Base-by-base conservation (phyloP, 2,113 vertebrate genomes). In the Redunca redunca region DNA sequence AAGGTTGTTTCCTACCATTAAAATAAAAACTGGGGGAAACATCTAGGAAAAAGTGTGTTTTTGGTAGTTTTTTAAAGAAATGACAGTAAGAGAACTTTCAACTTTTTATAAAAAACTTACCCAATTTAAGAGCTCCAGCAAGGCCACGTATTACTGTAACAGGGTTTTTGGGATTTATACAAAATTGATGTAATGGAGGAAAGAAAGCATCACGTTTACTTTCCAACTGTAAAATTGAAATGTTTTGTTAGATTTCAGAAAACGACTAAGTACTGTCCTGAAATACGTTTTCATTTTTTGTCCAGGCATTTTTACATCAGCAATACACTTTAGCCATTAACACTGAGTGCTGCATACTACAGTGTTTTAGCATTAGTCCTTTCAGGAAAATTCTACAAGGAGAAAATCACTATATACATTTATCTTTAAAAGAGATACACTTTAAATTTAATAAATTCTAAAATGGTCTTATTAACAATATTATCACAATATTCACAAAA, bases 81-180 rank as follows among this genome's bases (percentile, higher is more conserved):
- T 58, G 26, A 81, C 43, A 17, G 21, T n/a, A 2, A 81, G 6
- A 43, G 0, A 67, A 15, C 0, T 17, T 77, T 4, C 23, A 71
- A 62, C 2, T 16, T 25, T 92, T 77, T 4, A 2, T n/a, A 58
- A 86, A 96, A 95, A 98, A 90, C 98, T 97, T 98, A 99, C 99
- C 99, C 98, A 99, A 99, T 98, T 99, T 99, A 98, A 99, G 99
- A 71, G 99, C 99, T 99, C 99, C 99, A 97, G 99, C 99, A 99
- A 99, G 99, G 98, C 99, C 99, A 99, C 99, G 99, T 98, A 99
- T 99, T 99, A 99, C 99, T 91, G 99, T 99, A 99, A 99, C 99
- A 40, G 99, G 99, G 98, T 99, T 99, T 99, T 99, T 99, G 87
- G 99, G 99, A 99, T 99, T 99, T 98, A 99, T 99, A 99, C 99